phyloP scores from a whole-genome alignment of 2,888 invertebrate genomes.

The Andrena praecox region DNA sequence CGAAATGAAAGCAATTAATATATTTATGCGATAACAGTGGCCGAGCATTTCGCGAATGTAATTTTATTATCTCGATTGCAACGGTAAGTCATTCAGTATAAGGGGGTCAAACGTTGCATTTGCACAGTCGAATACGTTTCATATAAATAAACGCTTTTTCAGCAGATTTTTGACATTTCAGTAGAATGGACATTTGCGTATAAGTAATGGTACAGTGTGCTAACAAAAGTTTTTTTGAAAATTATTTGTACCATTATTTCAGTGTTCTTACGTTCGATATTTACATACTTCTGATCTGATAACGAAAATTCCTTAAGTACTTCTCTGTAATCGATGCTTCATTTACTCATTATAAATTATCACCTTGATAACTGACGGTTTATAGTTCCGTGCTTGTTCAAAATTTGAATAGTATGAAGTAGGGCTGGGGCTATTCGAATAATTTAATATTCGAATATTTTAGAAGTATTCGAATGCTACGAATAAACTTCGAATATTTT shows the following conservation, averaged over 20 bases:
- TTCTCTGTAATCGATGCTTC: not conserved
- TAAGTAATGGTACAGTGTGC: no score
- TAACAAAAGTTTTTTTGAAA: not conserved
- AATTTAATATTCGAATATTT: no score
- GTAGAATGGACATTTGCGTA: no score
- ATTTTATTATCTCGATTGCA: slow-evolving; percentile 25
- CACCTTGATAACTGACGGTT: not conserved
- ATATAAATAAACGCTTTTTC: not conserved
- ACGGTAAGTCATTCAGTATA: slow-evolving; percentile 2
- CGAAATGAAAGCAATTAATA: slow-evolving; percentile 28
- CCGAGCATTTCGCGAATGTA: slow-evolving; percentile 13
- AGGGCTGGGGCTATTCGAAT: no score
- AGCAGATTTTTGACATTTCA: not conserved
- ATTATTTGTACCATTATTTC: not conserved
- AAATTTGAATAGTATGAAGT: not conserved
- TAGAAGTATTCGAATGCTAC: no score
- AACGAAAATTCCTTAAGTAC: not conserved
- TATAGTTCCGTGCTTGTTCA: not conserved
- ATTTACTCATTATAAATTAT: not conserved
- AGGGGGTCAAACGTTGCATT: not conserved
- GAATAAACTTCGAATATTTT: no score
- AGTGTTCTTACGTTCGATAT: no score
- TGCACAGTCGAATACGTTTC: not conserved
- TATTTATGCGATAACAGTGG: slow-evolving; percentile 8
- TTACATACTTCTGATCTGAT: not conserved